Conservation (phyloP, 2,113 vertebrate genomes). For the Empidonax alnorum region DNA sequence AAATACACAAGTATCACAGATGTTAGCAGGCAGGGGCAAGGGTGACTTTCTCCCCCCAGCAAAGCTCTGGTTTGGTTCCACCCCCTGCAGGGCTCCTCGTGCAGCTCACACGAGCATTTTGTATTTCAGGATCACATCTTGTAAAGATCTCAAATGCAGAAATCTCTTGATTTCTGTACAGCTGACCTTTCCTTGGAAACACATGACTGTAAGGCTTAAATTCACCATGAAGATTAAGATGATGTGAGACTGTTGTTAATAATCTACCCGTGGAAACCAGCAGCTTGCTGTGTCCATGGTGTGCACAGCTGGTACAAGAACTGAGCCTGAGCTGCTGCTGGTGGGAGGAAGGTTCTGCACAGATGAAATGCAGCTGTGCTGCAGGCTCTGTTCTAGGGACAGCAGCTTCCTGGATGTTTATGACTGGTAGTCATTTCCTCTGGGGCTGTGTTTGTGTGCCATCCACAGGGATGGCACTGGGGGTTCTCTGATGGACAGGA, state of each 20-base stretch:
- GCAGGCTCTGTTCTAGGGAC: background rate
- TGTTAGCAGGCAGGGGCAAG: background rate
- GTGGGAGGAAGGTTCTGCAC: background rate
- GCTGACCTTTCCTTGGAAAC: background rate
- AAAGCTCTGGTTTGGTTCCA: background rate
- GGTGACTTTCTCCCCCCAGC: background rate
- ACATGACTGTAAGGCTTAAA: background rate
- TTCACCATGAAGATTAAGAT: background rate
- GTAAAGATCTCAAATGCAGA: background rate
- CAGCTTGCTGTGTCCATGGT: background rate
- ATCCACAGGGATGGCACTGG: background rate
- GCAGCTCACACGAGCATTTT: accelerated
- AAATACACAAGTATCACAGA: background rate
- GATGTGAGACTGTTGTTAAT: accelerated
- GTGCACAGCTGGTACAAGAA: accelerated
- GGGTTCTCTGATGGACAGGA: background rate
- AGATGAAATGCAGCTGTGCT: background rate
- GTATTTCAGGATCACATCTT: background rate
- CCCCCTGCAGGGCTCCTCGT: background rate
- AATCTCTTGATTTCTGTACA: background rate
- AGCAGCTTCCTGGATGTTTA: background rate
- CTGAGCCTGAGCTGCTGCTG: background rate
- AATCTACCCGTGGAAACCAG: background rate
- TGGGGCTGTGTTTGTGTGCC: background rate
- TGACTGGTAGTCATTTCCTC: background rate